A percentile compares a stretch with the other conserved stretches of the same genome.
These are phyloP conservation scores for Drosophila stalkeri DNA, from an alignment of 2,888 invertebrate genomes.

Conservation along the genomic window DNA sequence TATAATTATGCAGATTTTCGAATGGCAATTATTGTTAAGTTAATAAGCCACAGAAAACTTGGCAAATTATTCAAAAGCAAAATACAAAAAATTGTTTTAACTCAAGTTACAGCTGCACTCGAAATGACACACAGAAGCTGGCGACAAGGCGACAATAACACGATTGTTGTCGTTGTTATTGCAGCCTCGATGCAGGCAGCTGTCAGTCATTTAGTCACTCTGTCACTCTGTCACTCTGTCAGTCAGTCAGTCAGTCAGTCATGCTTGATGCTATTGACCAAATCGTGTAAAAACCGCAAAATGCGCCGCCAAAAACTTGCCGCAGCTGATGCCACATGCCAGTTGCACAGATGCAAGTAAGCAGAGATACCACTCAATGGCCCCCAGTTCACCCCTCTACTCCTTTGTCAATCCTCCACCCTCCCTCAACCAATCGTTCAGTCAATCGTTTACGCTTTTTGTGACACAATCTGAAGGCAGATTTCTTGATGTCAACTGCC, in stretches of 20 bases:
- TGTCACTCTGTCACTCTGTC: constrained; percentile 15
- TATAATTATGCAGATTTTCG: constrained; percentile 78
- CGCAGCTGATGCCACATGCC: constrained; percentile 47
- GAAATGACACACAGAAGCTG: constrained; percentile 70
- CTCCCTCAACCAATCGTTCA: constrained; percentile 9
- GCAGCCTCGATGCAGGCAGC: constrained; percentile 63
- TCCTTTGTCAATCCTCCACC: background rate
- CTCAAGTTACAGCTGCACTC: constrained; percentile 70
- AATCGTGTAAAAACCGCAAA: constrained; percentile 73
- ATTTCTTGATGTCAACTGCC: constrained; percentile 40
- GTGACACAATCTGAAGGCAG: constrained; percentile 50
- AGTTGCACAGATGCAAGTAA: constrained; percentile 65
- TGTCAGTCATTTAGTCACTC: constrained; percentile 51
- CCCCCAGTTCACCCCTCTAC: background rate
- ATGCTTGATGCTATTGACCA: constrained; percentile 78
- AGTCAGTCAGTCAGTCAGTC: constrained; percentile 47
- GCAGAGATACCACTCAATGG: background rate
- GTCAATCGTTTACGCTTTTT: constrained; percentile 39
- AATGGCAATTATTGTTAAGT: constrained; percentile 73
- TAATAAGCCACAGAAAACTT: constrained; percentile 59
- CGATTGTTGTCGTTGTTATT: constrained; percentile 39
- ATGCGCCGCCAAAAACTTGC: constrained; percentile 48
- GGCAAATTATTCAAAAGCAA: constrained; percentile 76
- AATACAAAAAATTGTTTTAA: constrained; percentile 58
- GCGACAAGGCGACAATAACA: constrained; percentile 59